Base-by-base conservation (phyloP, 2,888 invertebrate species). In the Ophion ellenae region DNA sequence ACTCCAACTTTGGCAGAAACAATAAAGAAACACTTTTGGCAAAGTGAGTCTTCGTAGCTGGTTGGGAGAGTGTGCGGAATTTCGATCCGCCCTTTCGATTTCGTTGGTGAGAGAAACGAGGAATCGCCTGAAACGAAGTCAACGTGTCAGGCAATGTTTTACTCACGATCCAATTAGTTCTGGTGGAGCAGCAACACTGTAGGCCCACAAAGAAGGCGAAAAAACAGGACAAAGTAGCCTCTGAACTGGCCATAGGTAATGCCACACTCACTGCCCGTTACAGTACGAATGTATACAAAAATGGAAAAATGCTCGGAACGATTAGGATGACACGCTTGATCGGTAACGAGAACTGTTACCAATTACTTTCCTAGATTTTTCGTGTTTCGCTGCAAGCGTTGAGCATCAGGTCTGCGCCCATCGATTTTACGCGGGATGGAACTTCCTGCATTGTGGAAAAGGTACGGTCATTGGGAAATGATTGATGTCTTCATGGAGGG, bases 161-260 rank as follows among this genome's bases (percentile, higher is more conserved):
- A 32, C 59, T 66, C 77, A 28, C 74, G 81, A 78, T 81, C 73
- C 77, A 81, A 85, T 85, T 77, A 81, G 81, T 77, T 77, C 73
- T 47, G 57, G 81, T 11, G 63, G 63, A 66, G 57, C 76, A 73
- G 67, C 64, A 66, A 64, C 24, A 59, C 24, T 61, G 20, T 3
- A 17, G 24, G 14, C 67, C 9, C 45, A 45, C 69, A 45, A 74
- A 32, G 40, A 63, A 64, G 40, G 45, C 53, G 17, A 64, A 63
- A 40, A 67, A 57, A 47, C 17, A 32, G 40, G 24, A 40, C 59
- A 67, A 61, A 66, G 71, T 17, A 61, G 61, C 76, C 73, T 81
- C 63, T 77, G 81, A 81, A 67, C 73, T 77, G 66, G 61, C 20
- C 64, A 79, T 59, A 71, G 40, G 57, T 74, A 40, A 74, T 40